Evolutionary conservation across 2,888 invertebrate genomes (phyloP).

Genomic region (Drosophila engyochracea): DNA sequence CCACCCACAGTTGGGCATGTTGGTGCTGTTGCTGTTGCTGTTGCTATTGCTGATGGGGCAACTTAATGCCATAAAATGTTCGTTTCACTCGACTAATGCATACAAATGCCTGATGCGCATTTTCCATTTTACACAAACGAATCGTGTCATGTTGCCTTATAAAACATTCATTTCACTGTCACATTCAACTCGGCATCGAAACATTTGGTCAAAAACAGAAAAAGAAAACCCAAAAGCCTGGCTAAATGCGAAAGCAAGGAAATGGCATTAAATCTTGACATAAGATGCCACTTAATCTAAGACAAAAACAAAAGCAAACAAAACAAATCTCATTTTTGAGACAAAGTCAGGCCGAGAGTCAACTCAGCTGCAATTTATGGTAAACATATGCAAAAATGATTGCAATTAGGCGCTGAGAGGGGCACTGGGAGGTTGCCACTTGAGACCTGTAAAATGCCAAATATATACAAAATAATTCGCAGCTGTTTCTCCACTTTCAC

Average conservation of each 20-base stretch:
- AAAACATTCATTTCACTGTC: conserved; percentile 67
- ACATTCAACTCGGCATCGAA: conserved; percentile 45
- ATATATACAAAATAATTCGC: conserved; percentile 30
- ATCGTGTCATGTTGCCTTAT: conserved; percentile 50
- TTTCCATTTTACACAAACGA: conserved; percentile 71
- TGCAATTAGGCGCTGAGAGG: conserved; percentile 41
- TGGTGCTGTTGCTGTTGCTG: conserved; percentile 8
- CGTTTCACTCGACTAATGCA: conserved; percentile 78
- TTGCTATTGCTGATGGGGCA: conserved; percentile 35
- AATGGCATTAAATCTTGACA: conserved; percentile 24
- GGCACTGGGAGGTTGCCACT: conserved; percentile 22
- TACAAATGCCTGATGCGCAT: conserved; percentile 77
- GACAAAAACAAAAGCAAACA: conserved; percentile 7
- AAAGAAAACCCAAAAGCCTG: background rate
- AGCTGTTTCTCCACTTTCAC: conserved; percentile 34
- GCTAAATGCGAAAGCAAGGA: conserved; percentile 2
- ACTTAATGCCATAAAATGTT: conserved; percentile 76
- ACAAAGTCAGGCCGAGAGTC: conserved; percentile 7
- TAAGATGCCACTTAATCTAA: conserved; percentile 16
- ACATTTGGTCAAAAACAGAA: conserved; percentile 3
- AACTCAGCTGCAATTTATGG: conserved; percentile 45
- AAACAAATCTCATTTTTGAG: conserved; percentile 18
- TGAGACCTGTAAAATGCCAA: conserved; percentile 35
- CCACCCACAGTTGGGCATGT: conserved; percentile 13
- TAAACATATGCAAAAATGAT: conserved; percentile 44